These are phyloP conservation scores for Heteromormyrus szaboi DNA, from an alignment of 2,797 vertebrate species.

Conservation along the genomic window DNA sequence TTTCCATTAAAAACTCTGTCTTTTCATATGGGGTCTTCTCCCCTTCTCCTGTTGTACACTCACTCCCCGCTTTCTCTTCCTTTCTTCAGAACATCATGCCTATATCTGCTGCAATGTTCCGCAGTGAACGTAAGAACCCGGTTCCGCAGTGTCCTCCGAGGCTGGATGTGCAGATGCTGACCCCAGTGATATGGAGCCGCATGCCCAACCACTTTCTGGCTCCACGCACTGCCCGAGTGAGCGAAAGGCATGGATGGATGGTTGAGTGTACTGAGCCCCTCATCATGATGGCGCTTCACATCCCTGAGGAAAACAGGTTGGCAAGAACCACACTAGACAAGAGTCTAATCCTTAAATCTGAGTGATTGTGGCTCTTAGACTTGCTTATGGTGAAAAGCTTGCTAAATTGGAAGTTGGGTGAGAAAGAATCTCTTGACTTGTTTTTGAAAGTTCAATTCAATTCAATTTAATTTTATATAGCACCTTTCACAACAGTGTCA, in stretches of 20 bases:
- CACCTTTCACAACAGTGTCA: background rate
- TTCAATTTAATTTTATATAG: background rate
- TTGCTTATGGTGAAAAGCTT: background rate
- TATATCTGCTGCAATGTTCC: constrained; percentile 89
- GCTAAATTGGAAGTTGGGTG: background rate
- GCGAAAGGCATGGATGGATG: constrained; percentile 79
- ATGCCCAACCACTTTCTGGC: constrained; percentile 83
- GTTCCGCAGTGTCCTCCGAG: constrained; percentile 84
- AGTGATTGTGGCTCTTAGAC: background rate
- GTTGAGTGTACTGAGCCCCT: constrained; percentile 78
- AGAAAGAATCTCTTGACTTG: background rate
- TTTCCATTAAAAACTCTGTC: background rate
- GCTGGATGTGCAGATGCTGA: constrained; percentile 77
- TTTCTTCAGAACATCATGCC: constrained; percentile 86
- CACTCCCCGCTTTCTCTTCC: background rate
- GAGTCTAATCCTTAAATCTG: background rate
- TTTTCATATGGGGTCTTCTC: background rate
- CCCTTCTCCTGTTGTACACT: background rate
- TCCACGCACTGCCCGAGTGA: constrained; percentile 64
- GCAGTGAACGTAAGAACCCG: constrained; percentile 82
- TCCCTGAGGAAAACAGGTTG: constrained; percentile 88
- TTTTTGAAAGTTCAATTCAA: background rate
- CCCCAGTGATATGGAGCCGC: constrained; percentile 87
- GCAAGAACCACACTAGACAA: constrained; percentile 1
- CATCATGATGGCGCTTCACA: constrained; percentile 88